Base-by-base conservation (phyloP, 2,113 vertebrate species). In the Stegastes partitus region DNA sequence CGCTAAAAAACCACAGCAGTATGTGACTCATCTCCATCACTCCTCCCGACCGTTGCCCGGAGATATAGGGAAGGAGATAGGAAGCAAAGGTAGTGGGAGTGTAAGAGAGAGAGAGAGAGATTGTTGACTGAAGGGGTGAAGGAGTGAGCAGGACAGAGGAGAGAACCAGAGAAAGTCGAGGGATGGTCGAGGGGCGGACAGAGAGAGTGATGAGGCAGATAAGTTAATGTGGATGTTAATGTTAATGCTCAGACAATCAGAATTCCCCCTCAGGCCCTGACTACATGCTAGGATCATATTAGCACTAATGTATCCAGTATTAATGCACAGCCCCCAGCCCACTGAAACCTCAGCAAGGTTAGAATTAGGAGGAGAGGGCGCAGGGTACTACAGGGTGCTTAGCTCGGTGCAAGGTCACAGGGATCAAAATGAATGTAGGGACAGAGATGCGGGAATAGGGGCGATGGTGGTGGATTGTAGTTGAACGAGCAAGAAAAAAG, bases 201-300 rank as follows among this genome's bases (percentile, higher is more conserved):
- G 70, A 51, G 73, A 83, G 81, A 82, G 59, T 78, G 84, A 88
- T 77, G 89, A 85, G 82, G 85, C 58, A 31, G 87, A 91, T 83
- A 82, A 86, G 89, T 89, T 92, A 86, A 93, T 93, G 89, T 92
- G 84, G 82, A 92, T 86, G 90, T 84, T 90, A 91, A 92, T 91
- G 90, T 83, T 91, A 92, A 93, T 92, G 90, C 79, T 82, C 78
- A 87, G 89, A 91, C 91, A 93, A 93, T 94, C 92, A 89, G 79
- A 89, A 77, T 73, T 34, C 77, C 62, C 89, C 93, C 91, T 84
- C 80, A 83, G 91, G 93, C 91, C 50, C 62, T 47, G 64, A 65
- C 82, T 87, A 87, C 92, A 92, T 86, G 79, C 86, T 84, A 89
- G 84, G 86, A 91, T 93, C 90, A 92, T 93, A 94, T 94, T 92